phyloP scores from a whole-genome alignment of 2,113 vertebrate genomes.

The Mionectes macconnelli region DNA sequence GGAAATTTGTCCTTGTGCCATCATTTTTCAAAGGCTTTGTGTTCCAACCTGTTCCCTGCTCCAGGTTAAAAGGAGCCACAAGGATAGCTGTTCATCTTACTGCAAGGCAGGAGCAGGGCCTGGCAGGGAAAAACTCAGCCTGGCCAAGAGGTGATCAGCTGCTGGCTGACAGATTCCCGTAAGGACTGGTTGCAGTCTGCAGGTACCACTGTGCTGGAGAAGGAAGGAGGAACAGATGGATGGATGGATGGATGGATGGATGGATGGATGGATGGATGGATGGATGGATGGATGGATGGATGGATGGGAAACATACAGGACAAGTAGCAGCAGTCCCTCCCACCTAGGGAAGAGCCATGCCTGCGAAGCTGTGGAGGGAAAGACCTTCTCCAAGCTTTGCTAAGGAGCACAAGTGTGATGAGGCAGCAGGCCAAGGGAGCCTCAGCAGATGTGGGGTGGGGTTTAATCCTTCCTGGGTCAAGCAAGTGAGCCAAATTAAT shows the following conservation, averaged over 20 bases:
- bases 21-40: background rate
- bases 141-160: background rate
- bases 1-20: constrained; percentile 23
- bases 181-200: background rate
- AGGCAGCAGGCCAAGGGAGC: background rate
- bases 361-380: background rate
- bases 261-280: background rate
- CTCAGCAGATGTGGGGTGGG: constrained; percentile 18
- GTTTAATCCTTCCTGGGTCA: constrained; percentile 11
- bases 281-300: background rate
- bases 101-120: background rate
- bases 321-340: background rate
- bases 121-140: background rate
- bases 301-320: background rate
- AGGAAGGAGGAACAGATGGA: background rate
- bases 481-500: constrained; percentile 30
- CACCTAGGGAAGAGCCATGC: background rate
- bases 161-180: background rate
- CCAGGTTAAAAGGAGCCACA: background rate
- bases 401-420: background rate
- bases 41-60: background rate
- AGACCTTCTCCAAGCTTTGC: background rate
- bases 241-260: background rate
- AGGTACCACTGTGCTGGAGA: background rate
- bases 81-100: background rate